These are phyloP conservation scores for Euphonia xanthogaster DNA, from an alignment of 2,797 vertebrate species.

Conservation along the genomic window DNA sequence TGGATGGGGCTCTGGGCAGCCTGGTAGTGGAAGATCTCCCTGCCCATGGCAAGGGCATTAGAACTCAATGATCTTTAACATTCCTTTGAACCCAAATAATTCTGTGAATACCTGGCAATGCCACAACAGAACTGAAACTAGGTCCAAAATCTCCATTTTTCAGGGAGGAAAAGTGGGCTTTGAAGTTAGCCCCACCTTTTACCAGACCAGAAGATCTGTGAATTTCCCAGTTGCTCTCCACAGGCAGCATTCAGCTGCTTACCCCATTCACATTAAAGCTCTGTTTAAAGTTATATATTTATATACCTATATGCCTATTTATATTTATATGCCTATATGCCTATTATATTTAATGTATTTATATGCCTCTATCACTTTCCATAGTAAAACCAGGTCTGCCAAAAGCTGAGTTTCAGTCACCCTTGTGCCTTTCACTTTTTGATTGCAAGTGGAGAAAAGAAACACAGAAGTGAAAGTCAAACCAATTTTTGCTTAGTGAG, in stretches of 20 bases:
- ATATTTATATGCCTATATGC: not conserved
- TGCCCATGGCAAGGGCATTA: fast-evolving
- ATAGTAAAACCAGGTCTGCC: not conserved
- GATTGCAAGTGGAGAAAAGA: not conserved
- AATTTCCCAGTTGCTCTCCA: not conserved
- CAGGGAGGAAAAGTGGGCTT: not conserved
- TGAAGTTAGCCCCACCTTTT: not conserved
- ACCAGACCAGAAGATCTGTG: not conserved
- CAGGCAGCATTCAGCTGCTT: not conserved
- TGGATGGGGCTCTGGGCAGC: not conserved
- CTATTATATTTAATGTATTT: not conserved
- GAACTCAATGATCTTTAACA: not conserved
- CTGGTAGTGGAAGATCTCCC: not conserved
- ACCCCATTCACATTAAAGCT: not conserved
- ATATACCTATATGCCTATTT: not conserved
- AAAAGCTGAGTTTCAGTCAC: not conserved
- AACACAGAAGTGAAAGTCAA: not conserved
- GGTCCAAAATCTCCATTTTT: not conserved
- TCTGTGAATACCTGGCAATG: not conserved
- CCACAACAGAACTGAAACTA: not conserved
- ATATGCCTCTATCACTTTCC: not conserved
- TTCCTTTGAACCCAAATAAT: not conserved
- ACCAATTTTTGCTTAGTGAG: not conserved
- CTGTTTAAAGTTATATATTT: not conserved
- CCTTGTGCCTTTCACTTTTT: not conserved